phyloP scores from a whole-genome alignment of 1,140 invertebrate species.

The Oncopodura yosiiana region DNA sequence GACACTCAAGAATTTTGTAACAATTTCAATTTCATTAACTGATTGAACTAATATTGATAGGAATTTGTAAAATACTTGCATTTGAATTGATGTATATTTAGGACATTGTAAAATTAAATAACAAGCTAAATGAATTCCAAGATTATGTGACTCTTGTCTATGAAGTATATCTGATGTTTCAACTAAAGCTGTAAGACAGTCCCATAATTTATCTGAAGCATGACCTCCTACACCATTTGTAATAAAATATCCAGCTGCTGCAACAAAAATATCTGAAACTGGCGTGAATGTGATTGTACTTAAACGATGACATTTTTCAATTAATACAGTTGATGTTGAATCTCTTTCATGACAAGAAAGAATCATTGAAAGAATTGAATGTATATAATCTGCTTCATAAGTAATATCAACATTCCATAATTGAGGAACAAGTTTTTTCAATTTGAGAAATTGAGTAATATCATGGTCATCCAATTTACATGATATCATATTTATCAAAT shows the following conservation, averaged over 20 bases:
- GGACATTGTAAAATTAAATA: conserved; percentile 4
- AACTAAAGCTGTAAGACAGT: conserved; percentile 4
- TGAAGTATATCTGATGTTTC: not conserved
- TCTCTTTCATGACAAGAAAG: not conserved
- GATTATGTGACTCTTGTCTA: not conserved
- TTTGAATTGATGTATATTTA: not conserved
- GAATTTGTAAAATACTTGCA: conserved; percentile 12
- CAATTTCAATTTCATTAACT: not conserved
- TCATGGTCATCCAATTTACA: not conserved
- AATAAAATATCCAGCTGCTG: conserved; percentile 3
- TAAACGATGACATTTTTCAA: conserved; percentile 3
- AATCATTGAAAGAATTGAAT: not conserved
- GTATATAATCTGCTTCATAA: conserved; percentile 11
- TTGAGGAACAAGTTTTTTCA: not conserved
- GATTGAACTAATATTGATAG: not conserved
- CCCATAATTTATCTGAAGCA: conserved; percentile 11
- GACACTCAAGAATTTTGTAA: not conserved
- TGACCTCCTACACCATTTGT: not conserved
- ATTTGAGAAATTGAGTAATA: conserved; percentile 8
- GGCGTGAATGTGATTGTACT: conserved; percentile 6
- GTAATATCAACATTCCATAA: conserved; percentile 14
- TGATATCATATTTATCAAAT: not conserved
- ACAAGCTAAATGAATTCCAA: not conserved
- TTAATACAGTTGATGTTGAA: not conserved
- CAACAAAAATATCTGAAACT: conserved; percentile 8